These are phyloP conservation scores for Jacana jacana DNA, from an alignment of 2,113 vertebrate genomes.

Conservation along the genomic window DNA sequence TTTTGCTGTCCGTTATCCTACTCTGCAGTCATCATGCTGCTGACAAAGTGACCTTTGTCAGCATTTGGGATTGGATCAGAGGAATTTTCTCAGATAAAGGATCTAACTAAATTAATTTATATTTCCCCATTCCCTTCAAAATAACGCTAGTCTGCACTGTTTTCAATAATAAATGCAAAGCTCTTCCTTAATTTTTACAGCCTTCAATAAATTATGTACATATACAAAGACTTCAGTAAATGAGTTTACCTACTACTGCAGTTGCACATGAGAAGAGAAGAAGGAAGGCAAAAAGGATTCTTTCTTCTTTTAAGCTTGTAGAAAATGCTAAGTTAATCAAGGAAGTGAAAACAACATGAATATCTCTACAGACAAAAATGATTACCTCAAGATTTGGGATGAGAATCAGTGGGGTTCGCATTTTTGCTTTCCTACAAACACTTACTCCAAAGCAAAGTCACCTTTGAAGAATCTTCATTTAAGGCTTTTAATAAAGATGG, in stretches of 20 bases:
- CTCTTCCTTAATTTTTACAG: not conserved
- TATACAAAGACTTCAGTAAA: not conserved
- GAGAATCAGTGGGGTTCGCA: not conserved
- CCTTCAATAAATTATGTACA: not conserved
- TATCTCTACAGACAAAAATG: not conserved
- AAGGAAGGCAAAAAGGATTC: not conserved
- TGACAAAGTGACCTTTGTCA: not conserved
- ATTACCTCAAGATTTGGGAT: not conserved
- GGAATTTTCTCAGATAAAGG: not conserved
- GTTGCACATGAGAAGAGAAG: not conserved
- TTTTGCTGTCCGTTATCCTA: not conserved
- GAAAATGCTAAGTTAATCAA: not conserved
- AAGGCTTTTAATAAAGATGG: not conserved
- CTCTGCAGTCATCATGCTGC: not conserved
- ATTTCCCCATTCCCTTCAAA: not conserved
- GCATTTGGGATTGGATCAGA: not conserved
- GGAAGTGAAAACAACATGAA: not conserved
- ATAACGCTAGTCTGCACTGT: not conserved
- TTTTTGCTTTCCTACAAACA: not conserved
- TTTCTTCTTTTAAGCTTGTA: not conserved
- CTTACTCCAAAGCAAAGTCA: not conserved
- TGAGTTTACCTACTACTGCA: not conserved
- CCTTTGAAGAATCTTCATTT: not conserved
- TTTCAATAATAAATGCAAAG: not conserved
- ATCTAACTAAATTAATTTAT: not conserved